Evolutionary conservation across 2,888 invertebrate genomes (phyloP).

Genomic region (Asteroscopus sphinx): DNA sequence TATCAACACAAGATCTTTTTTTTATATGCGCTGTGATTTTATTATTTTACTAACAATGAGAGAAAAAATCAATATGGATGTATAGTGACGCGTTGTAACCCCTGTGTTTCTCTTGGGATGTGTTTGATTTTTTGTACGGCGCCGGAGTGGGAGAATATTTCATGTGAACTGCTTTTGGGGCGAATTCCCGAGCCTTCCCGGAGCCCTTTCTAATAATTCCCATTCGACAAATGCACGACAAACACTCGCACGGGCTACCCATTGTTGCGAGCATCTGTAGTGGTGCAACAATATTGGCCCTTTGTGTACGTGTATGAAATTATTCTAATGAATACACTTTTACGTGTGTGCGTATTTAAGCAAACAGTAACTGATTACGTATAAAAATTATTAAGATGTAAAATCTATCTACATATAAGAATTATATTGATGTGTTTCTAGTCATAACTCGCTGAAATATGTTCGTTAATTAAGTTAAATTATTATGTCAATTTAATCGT

Average conservation of each 20-base stretch:
- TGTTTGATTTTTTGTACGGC: constrained; percentile 88
- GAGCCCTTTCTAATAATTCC: constrained; percentile 89
- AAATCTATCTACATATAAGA: too few species aligned
- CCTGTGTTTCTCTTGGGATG: constrained; percentile 90
- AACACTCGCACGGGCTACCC: constrained; percentile 87
- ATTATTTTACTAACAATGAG: constrained; percentile 88
- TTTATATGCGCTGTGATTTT: constrained; percentile 79
- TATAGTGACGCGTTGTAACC: constrained; percentile 88
- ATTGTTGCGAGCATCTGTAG: constrained; percentile 85
- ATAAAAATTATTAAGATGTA: constrained; percentile 34
- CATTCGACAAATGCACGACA: constrained; percentile 89
- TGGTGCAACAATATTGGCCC: constrained; percentile 85
- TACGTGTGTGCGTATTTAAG: constrained; percentile 38
- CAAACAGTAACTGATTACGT: constrained; percentile 52
- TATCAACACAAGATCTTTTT: constrained; percentile 84
- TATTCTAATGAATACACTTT: constrained; percentile 75
- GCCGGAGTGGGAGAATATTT: constrained; percentile 88
- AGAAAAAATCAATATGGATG: constrained; percentile 89
- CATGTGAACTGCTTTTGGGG: constrained; percentile 90
- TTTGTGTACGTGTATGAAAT: constrained; percentile 75
- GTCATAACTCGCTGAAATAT: constrained; percentile 28
- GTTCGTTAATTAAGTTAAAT: constrained; percentile 1
- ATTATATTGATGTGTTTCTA: not conserved
- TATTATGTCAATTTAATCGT: constrained; percentile 15
- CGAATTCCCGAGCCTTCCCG: constrained; percentile 89